Evolutionary conservation across 2,888 invertebrate species (phyloP), one percentile per base, ranked within the genome.

Genomic region (Agriopis aurantiaria): DNA sequence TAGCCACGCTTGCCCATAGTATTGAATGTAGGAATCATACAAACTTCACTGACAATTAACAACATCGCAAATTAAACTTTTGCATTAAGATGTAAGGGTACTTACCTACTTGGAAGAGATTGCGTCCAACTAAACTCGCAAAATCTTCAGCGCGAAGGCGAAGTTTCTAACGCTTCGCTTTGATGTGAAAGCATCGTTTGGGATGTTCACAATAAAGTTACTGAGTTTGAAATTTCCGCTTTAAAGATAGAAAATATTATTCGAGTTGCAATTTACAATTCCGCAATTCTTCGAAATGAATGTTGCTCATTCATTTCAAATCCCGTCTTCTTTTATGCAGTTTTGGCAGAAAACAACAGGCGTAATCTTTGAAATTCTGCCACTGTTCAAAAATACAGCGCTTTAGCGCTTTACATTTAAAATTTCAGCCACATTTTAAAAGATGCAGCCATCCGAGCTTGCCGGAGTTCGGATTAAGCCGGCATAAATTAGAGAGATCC

Each of bases 401-500:
- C 33, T 14, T 17, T 43, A 52, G 43, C 40, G 60, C 33, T 48
- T 58, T 17, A 68, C 62, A 41, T 55, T 68, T 14, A 68, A 56
- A 40, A 43, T 51, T 64, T 6, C 40, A 55, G 45, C 45, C 51
- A 23, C 49, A 63, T 71, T 62, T 59, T 63, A 71, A 67, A 64
- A 71, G 56, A 65, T 68, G 67, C 57, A 56, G 65, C 51, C 52
- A 57, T 14, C 57, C 46, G 14, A 45, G 59, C 57, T 57, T 33
- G 52, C 64, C 65, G 49, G 64, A 51, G 68, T 60, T 33, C 57
- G 77, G 80, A 82, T 86, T 84, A 84, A 75, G 70, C 71, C 68
- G 64, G 73, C 73, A 85, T 87, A 88, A 85, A 86, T 88, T 87
- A 83, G 65, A 73, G 53, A 71, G 79, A 82, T 83, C 85, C 79